These are phyloP conservation scores for Calameuta idolon DNA, from an alignment of 2,888 invertebrate genomes.

Conservation along the genomic window DNA sequence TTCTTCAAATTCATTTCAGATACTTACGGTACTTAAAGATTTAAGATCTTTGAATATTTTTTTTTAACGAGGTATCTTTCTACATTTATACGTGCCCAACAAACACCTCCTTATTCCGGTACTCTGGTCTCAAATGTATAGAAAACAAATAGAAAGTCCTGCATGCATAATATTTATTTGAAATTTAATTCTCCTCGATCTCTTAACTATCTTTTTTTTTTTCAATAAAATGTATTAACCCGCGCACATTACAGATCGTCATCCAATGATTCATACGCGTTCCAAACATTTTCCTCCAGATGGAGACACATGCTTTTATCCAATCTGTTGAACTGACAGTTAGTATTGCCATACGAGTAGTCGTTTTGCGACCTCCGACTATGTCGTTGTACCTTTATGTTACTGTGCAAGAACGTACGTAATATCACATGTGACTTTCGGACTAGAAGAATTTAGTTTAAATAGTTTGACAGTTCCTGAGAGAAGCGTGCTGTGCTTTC, in stretches of 20 bases:
- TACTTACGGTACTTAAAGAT: neutral
- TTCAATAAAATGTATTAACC: neutral
- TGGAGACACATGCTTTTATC: neutral
- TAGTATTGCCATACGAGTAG: neutral
- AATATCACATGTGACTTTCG: neutral
- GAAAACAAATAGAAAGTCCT: neutral
- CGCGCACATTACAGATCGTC: neutral
- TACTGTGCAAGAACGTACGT: neutral
- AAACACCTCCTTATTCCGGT: neutral
- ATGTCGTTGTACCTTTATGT: neutral
- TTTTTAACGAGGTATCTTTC: neutral
- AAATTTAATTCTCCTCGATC: neutral
- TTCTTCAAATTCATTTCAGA: neutral
- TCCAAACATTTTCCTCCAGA: neutral
- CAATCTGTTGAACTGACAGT: neutral
- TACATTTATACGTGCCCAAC: neutral
- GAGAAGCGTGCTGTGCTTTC: neutral
- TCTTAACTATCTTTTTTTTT: neutral
- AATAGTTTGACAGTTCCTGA: neutral
- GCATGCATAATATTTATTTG: neutral
- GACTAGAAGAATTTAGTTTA: neutral
- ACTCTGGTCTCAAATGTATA: neutral
- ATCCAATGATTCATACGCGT: neutral
- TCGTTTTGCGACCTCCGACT: neutral
- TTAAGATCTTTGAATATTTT: neutral